phyloP scores from a whole-genome alignment of 2,888 invertebrate genomes.

The Volucella bombylans region DNA sequence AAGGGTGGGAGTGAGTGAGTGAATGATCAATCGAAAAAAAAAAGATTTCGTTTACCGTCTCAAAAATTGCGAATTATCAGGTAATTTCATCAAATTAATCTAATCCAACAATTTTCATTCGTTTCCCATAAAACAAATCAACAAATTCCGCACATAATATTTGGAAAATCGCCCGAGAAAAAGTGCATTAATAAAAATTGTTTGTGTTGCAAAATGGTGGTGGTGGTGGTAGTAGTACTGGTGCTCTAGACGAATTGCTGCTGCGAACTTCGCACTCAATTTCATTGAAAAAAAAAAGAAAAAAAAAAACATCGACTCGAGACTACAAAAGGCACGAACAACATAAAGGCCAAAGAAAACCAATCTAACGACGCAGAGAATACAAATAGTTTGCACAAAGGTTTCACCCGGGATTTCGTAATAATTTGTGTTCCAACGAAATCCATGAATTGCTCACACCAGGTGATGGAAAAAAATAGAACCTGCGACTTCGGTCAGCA shows the following conservation, averaged over 20 bases:
- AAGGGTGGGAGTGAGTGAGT: conserved; percentile 68
- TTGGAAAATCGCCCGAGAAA: conserved; percentile 14
- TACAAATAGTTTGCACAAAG: conserved; percentile 20
- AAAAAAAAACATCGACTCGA: conserved; percentile 28
- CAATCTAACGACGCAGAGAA: background rate
- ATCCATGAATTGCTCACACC: background rate
- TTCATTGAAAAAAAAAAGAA: conserved; percentile 16
- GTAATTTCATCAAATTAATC: conserved; percentile 44
- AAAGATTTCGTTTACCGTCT: conserved; percentile 43
- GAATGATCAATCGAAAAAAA: conserved; percentile 48
- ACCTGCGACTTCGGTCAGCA: background rate
- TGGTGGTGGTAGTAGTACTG: conserved; percentile 53
- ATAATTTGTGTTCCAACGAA: conserved; percentile 11
- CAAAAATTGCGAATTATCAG: conserved; percentile 37
- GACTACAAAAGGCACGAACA: conserved; percentile 48
- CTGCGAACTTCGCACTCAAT: conserved; percentile 67
- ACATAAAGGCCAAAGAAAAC: conserved; percentile 18
- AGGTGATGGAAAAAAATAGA: background rate
- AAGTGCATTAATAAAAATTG: conserved; percentile 66
- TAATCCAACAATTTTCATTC: background rate
- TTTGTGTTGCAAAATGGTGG: conserved; percentile 73
- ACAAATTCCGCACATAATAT: background rate
- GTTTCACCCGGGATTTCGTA: conserved; percentile 41
- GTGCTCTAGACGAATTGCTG: conserved; percentile 57
- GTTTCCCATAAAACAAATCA: background rate